Evolutionary conservation across 1,140 invertebrate species (phyloP).

Genomic region (Vanessa atalanta): DNA sequence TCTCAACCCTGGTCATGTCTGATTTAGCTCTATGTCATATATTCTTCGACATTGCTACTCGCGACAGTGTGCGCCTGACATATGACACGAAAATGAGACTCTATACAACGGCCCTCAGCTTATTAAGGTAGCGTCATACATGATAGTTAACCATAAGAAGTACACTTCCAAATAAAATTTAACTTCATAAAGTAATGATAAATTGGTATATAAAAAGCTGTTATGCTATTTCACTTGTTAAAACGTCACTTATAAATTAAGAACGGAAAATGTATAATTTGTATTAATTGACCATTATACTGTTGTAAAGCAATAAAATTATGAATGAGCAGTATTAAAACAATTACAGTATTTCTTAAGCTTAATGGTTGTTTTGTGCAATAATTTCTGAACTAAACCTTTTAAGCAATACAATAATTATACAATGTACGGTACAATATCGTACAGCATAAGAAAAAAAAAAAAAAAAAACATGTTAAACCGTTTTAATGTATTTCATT

Average conservation of each 20-base stretch:
- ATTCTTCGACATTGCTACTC: too few relatives aligned
- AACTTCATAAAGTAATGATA: not conserved
- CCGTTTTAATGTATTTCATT: too few relatives aligned
- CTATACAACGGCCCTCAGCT: too few relatives aligned
- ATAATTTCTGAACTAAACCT: conserved; percentile 9
- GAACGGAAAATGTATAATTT: conserved; percentile 11
- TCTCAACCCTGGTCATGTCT: too few relatives aligned
- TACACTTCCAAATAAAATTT: too few relatives aligned
- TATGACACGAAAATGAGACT: too few relatives aligned
- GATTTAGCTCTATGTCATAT: too few relatives aligned
- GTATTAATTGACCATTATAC: not conserved
- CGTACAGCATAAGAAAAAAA: too few relatives aligned
- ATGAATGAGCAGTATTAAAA: conserved; percentile 30
- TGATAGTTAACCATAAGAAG: too few relatives aligned
- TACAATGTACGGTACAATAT: not conserved
- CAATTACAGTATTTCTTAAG: conserved; percentile 23
- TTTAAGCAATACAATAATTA: not conserved
- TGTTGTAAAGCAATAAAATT: conserved; percentile 29
- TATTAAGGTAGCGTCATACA: too few relatives aligned
- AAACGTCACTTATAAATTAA: conserved; percentile 25
- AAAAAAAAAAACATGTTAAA: too few relatives aligned
- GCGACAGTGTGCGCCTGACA: too few relatives aligned
- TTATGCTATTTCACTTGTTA: conserved; percentile 28
- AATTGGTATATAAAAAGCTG: not conserved
- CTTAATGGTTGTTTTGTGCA: conserved; percentile 20